These are phyloP conservation scores for Caenorhabditis angaria DNA, from an alignment of 2,888 invertebrate species.

Conservation along the genomic window DNA sequence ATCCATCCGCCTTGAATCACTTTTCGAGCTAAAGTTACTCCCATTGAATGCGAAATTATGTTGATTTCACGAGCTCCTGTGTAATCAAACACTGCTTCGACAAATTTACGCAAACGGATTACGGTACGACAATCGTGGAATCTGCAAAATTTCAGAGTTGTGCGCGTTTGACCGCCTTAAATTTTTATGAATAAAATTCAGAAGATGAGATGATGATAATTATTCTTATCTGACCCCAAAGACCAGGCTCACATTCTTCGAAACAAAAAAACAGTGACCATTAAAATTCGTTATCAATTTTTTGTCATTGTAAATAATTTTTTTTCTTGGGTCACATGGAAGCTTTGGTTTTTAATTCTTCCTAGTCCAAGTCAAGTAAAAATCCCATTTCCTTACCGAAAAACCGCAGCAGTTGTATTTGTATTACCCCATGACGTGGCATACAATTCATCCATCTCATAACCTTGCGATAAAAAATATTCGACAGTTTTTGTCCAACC, in stretches of 20 bases:
- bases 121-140: constrained; percentile 55
- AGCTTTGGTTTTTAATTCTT: no score
- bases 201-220: neutral
- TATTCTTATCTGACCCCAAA: neutral
- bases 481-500: constrained; percentile 51
- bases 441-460: constrained; percentile 50
- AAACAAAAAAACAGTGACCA: constrained; percentile 15
- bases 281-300: no score
- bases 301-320: no score
- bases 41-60: constrained; percentile 63
- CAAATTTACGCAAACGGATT: constrained; percentile 46
- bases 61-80: constrained; percentile 51
- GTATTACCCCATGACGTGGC: constrained; percentile 59
- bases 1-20: constrained; percentile 57
- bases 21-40: constrained; percentile 58
- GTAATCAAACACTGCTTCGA: constrained; percentile 59
- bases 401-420: constrained; percentile 35
- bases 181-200: neutral
- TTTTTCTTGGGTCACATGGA: no score
- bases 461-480: constrained; percentile 49
- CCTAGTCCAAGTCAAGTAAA: no score
- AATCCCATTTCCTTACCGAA: constrained; percentile 17
- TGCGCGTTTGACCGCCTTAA: no score
- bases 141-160: no score
- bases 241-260: neutral